Evolutionary conservation across 1,140 invertebrate species (phyloP).

Genomic region (Caerostris extrusa): DNA sequence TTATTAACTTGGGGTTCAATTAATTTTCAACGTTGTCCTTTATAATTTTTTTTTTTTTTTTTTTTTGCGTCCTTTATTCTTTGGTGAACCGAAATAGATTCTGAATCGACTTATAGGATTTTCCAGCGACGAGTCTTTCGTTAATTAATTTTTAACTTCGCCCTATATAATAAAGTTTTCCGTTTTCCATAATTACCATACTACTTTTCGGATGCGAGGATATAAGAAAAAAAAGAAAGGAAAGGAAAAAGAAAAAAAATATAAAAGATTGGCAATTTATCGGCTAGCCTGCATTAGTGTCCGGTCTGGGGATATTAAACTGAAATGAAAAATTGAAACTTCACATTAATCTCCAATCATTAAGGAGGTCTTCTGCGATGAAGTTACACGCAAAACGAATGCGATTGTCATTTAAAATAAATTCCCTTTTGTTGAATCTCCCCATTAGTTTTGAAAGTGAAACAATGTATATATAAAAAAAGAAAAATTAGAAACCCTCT

Average conservation of each 20-base stretch:
- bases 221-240: no score
- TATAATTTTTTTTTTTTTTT: background rate
- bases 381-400: conserved; percentile 28
- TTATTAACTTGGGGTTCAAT: background rate
- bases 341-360: conserved; percentile 53
- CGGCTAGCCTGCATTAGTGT: background rate
- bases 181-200: conserved; percentile 32
- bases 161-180: background rate
- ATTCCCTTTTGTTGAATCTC: conserved; percentile 35
- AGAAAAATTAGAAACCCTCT: background rate
- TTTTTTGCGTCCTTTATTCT: background rate
- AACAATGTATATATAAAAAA: background rate
- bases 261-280: conserved; percentile 52
- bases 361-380: conserved; percentile 22
- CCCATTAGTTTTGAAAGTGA: conserved; percentile 41
- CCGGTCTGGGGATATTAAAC: conserved; percentile 30
- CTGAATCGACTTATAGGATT: background rate
- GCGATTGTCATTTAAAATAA: conserved; percentile 60
- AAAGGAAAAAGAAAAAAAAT: background rate
- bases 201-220: conserved; percentile 1
- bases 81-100: background rate
- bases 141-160: conserved; percentile 38
- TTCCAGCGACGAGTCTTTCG: background rate
- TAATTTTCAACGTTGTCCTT: background rate
- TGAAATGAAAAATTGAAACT: conserved; percentile 48